A percentile compares a stretch with the other conserved stretches of the same genome.
phyloP scores from a whole-genome alignment of 1,140 invertebrate species.

The Chionoecetes opilio region DNA sequence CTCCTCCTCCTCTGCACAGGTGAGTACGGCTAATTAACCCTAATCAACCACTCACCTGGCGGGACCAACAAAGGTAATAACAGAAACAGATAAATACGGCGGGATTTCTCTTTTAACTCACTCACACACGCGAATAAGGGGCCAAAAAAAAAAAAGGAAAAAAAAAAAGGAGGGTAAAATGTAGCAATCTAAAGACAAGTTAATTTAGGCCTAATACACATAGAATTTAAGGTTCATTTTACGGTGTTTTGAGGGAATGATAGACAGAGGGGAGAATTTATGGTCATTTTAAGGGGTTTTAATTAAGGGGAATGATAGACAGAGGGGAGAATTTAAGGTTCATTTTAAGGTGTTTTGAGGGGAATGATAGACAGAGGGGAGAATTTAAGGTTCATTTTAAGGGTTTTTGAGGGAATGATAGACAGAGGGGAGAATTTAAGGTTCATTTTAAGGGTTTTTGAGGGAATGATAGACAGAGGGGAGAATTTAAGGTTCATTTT shows the following conservation, averaged over 20 bases:
- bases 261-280: background rate
- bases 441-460: background rate
- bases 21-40: background rate
- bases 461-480: background rate
- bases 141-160: background rate
- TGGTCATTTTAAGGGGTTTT: too few species aligned
- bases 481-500: too few species aligned
- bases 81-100: background rate
- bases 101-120: slow-evolving; percentile 1
- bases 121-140: background rate
- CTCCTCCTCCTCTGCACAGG: background rate
- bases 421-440: background rate
- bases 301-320: background rate
- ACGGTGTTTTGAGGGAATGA: background rate
- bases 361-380: background rate
- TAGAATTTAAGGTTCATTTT: background rate
- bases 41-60: background rate
- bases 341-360: background rate
- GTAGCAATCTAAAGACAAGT: background rate
- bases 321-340: background rate
- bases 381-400: too few species aligned
- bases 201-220: background rate
- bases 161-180: background rate
- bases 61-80: slow-evolving; percentile 7
- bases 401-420: background rate